Evolutionary conservation across 2,797 vertebrate species (phyloP).

Genomic region (Oreortyx pictus): DNA sequence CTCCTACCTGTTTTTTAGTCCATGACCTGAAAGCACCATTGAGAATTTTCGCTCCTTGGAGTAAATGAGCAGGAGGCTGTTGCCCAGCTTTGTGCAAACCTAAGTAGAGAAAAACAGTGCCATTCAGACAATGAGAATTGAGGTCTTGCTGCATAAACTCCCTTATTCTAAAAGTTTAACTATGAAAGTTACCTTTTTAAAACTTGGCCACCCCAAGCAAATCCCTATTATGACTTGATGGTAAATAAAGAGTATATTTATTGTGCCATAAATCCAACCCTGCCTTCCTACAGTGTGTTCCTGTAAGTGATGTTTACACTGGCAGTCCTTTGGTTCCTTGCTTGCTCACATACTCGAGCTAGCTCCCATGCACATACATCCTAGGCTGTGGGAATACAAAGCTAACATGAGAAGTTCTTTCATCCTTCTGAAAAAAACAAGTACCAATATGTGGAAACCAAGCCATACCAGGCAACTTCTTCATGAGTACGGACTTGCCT

Average conservation of each 20-base stretch:
- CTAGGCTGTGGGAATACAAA: slow-evolving; percentile 2
- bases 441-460: background rate
- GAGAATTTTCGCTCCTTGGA: slow-evolving; percentile 97
- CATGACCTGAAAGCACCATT: slow-evolving; percentile 98
- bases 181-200: background rate
- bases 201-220: background rate
- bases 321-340: background rate
- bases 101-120: slow-evolving; percentile 51
- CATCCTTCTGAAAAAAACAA: background rate
- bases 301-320: background rate
- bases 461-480: background rate
- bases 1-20: slow-evolving; percentile 96
- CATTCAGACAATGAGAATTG: background rate
- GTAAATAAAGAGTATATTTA: background rate
- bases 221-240: background rate
- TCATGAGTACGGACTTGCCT: background rate
- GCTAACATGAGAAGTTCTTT: background rate
- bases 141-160: background rate
- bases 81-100: slow-evolving; percentile 97
- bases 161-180: background rate
- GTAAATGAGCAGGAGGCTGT: slow-evolving; percentile 91
- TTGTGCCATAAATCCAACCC: background rate
- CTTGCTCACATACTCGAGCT: background rate
- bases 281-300: background rate
- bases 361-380: background rate